phyloP scores from a whole-genome alignment of 2,888 invertebrate genomes.

The Eupelmus urozonus region DNA sequence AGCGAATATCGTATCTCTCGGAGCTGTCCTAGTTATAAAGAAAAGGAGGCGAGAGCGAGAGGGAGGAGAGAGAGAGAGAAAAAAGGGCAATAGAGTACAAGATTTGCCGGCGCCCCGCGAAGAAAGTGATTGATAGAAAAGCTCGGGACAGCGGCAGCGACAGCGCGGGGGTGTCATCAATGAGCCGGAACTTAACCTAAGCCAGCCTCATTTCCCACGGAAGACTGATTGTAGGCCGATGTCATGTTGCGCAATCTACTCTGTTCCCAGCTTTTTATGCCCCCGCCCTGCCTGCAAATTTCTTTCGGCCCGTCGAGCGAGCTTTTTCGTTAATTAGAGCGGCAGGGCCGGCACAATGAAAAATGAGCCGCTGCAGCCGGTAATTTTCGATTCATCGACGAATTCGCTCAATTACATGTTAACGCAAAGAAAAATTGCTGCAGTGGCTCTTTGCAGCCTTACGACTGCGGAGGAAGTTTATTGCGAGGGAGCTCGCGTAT shows the following conservation, averaged over 20 bases:
- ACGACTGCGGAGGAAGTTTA: too few relatives aligned
- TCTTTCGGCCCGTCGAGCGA: background rate
- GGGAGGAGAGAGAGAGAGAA: background rate
- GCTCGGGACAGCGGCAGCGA: too few relatives aligned
- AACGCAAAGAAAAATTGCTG: background rate
- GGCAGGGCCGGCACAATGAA: background rate
- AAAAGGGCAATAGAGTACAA: slow-evolving; percentile 28
- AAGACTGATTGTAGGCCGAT: slow-evolving; percentile 40
- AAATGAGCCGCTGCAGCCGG: background rate
- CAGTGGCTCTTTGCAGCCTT: background rate
- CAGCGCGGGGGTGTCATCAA: slow-evolving; percentile 16
- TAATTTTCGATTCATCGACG: slow-evolving; percentile 5
- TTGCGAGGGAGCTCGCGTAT: too few relatives aligned
- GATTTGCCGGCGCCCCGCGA: background rate
- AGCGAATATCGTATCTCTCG: background rate
- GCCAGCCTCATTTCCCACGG: slow-evolving; percentile 4
- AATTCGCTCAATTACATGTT: background rate
- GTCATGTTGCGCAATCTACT: too few relatives aligned
- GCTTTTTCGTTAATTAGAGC: slow-evolving; percentile 17
- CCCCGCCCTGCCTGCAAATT: too few relatives aligned
- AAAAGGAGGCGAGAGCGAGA: background rate
- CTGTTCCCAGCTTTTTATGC: too few relatives aligned
- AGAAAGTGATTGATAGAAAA: slow-evolving; percentile 46
- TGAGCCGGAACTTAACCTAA: slow-evolving; percentile 40
- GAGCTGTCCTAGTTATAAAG: background rate